Evolutionary conservation across 1,140 invertebrate species (phyloP).

Genomic region (Holotrichia oblita): DNA sequence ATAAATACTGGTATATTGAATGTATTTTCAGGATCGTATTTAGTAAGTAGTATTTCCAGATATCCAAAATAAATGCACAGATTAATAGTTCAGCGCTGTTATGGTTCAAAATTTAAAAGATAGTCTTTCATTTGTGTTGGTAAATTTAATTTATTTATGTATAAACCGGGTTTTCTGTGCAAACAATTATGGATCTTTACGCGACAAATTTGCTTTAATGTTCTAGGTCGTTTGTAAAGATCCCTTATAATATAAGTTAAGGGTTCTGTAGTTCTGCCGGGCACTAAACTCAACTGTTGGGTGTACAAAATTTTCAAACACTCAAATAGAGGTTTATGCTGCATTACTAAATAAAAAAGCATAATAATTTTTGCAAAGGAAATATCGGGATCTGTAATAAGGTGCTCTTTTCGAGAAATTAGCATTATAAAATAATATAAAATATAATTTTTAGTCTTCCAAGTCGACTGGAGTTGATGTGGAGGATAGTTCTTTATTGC

Average conservation of each 20-base stretch:
- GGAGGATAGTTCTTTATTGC: constrained; percentile 60
- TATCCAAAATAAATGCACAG: constrained; percentile 26
- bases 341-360: constrained; percentile 75
- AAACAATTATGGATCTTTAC: constrained; percentile 72
- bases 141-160: constrained; percentile 73
- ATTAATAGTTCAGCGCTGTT: constrained; percentile 47
- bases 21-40: background rate
- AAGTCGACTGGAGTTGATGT: constrained; percentile 64
- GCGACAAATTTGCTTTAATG: constrained; percentile 72
- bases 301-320: constrained; percentile 71
- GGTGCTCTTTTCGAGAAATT: constrained; percentile 70
- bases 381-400: constrained; percentile 71
- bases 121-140: constrained; percentile 75
- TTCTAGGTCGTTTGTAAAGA: constrained; percentile 70
- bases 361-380: constrained; percentile 72
- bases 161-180: constrained; percentile 68
- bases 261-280: constrained; percentile 69
- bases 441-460: constrained; percentile 72
- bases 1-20: background rate
- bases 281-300: constrained; percentile 73
- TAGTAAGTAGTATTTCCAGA: background rate
- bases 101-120: constrained; percentile 73
- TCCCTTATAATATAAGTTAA: constrained; percentile 69
- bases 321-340: constrained; percentile 70
- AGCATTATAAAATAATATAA: constrained; percentile 74